Conservation (phyloP, 2,797 vertebrate species). For the Morus bassanus region DNA sequence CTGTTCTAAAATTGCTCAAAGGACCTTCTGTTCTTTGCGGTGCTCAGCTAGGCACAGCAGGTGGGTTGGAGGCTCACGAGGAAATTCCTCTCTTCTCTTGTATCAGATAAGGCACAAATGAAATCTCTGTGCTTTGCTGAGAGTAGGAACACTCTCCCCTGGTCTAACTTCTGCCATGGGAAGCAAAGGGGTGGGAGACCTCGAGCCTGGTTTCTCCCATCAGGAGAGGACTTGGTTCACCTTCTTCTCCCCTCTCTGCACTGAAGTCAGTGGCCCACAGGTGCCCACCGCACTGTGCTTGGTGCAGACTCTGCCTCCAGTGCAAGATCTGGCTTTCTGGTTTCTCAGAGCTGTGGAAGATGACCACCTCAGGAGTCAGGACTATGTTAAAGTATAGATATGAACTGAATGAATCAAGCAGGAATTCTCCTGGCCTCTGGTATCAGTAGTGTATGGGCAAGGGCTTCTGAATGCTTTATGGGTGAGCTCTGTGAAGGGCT, state of each 20-base stretch:
- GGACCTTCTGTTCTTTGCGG: not conserved
- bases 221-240: not conserved
- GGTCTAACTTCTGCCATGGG: not conserved
- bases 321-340: not conserved
- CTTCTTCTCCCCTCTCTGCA: not conserved
- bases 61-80: not conserved
- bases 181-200: not conserved
- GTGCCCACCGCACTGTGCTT: rapidly evolving
- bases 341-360: not conserved
- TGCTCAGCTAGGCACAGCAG: not conserved
- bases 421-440: not conserved
- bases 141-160: not conserved
- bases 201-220: not conserved
- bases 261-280: not conserved
- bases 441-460: not conserved
- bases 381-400: not conserved
- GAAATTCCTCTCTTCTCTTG: not conserved
- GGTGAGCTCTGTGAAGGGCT: not conserved
- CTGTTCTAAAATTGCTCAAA: not conserved
- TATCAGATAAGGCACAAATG: not conserved
- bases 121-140: not conserved
- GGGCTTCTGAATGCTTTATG: not conserved
- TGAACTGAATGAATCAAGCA: not conserved
- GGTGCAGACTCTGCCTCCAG: not conserved
- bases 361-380: not conserved